phyloP scores from a whole-genome alignment of 2,113 vertebrate species.

The Panurus biarmicus region DNA sequence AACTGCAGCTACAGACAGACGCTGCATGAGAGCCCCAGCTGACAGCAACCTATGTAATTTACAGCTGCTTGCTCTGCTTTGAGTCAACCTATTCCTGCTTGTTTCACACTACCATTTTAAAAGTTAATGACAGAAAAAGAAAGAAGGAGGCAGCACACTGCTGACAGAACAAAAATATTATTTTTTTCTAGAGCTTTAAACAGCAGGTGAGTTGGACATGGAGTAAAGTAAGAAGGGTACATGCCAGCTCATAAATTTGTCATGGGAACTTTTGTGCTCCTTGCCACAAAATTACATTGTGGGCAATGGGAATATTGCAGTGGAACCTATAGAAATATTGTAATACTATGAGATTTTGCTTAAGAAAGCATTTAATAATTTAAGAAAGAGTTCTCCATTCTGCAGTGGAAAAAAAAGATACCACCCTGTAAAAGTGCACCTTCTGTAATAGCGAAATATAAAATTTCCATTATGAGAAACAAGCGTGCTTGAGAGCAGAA shows the following conservation, averaged over 20 bases:
- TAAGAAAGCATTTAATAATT: conserved; percentile 21
- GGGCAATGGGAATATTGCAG: background rate
- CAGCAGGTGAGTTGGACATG: background rate
- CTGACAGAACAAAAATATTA: conserved; percentile 30
- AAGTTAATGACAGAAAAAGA: background rate
- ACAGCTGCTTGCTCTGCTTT: background rate
- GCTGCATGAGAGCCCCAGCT: background rate
- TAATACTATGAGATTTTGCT: conserved; percentile 11
- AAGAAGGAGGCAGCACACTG: background rate
- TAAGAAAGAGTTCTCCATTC: background rate
- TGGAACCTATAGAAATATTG: background rate
- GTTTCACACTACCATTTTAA: background rate
- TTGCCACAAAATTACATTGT: background rate
- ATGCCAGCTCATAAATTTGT: background rate
- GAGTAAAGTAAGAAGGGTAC: conserved; percentile 1
- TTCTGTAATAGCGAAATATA: background rate
- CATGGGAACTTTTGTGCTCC: background rate
- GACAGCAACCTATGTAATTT: background rate
- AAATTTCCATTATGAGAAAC: background rate
- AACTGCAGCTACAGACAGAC: background rate
- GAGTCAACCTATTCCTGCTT: background rate
- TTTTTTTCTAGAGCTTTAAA: conserved; percentile 34
- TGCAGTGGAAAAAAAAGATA: background rate
- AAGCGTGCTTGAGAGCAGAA: background rate
- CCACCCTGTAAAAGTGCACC: background rate